These are phyloP conservation scores for Acanthurus tractus DNA, from an alignment of 2,797 vertebrate genomes.

Conservation along the genomic window DNA sequence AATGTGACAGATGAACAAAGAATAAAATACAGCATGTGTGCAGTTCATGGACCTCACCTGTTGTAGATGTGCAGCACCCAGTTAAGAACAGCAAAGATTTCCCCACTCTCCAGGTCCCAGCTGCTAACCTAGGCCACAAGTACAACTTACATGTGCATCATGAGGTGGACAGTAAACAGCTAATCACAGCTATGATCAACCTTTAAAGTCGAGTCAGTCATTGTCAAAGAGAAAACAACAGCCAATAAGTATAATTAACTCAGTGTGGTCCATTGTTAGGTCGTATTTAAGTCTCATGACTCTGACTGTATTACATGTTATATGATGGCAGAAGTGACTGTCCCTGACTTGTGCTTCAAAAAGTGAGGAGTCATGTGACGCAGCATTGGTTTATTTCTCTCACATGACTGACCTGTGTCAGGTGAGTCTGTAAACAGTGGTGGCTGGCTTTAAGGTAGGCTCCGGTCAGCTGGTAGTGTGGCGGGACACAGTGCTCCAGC, in stretches of 20 bases:
- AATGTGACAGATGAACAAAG: background rate
- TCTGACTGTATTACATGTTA: background rate
- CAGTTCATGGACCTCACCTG: slow-evolving; percentile 84
- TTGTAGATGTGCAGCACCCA: slow-evolving; percentile 92
- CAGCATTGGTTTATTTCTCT: background rate
- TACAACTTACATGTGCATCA: slow-evolving; percentile 34
- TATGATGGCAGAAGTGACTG: background rate
- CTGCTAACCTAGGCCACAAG: slow-evolving; percentile 83
- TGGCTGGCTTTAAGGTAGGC: slow-evolving; percentile 90
- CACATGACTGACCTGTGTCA: slow-evolving; percentile 84
- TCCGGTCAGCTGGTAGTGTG: slow-evolving; percentile 89
- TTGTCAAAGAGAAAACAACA: no score
- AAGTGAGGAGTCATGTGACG: background rate
- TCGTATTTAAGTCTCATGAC: background rate
- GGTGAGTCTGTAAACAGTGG: slow-evolving; percentile 86
- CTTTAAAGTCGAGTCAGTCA: background rate
- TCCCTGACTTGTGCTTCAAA: background rate
- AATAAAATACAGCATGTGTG: background rate
- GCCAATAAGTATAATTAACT: background rate
- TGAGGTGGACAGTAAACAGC: background rate
- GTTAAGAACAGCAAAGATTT: slow-evolving; percentile 92
- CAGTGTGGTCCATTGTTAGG: background rate
- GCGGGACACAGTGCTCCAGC: slow-evolving; percentile 93
- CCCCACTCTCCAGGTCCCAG: slow-evolving; percentile 92
- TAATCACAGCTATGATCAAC: no score